These are phyloP conservation scores for Nanorana parkeri DNA, from an alignment of 2,113 vertebrate species.

Conservation along the genomic window DNA sequence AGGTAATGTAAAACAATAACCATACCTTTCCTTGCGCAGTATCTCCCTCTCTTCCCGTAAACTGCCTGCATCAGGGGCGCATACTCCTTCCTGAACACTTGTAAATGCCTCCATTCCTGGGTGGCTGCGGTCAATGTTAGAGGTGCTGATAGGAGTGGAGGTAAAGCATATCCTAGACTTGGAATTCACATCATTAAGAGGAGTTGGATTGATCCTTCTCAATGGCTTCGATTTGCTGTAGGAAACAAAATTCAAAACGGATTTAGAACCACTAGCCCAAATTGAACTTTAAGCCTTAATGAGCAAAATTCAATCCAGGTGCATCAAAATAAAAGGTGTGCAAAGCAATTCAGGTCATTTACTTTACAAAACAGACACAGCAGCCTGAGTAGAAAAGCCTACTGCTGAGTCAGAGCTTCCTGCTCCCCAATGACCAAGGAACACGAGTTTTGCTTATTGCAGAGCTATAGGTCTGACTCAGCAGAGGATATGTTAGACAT, in stretches of 20 bases:
- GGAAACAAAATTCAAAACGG: constrained; percentile 25
- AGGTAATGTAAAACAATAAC: not conserved
- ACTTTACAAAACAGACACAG: too few relatives aligned
- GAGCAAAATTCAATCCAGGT: too few relatives aligned
- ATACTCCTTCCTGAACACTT: constrained; percentile 64
- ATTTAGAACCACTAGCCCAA: not conserved
- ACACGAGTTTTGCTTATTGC: too few relatives aligned
- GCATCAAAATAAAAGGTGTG: too few relatives aligned
- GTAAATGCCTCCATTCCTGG: constrained; percentile 70
- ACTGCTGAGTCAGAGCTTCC: too few relatives aligned
- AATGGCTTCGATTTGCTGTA: constrained; percentile 88
- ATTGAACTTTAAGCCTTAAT: too few relatives aligned
- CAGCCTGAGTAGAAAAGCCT: too few relatives aligned
- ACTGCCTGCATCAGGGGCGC: constrained; percentile 65
- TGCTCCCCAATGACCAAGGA: too few relatives aligned
- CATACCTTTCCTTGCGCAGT: constrained; percentile 90
- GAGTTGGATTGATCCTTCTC: constrained; percentile 95
- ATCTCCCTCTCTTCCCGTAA: constrained; percentile 94
- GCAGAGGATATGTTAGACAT: too few relatives aligned
- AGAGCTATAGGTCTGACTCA: too few relatives aligned
- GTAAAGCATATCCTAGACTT: constrained; percentile 96
- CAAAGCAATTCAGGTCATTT: too few relatives aligned
- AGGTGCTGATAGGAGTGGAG: constrained; percentile 85
- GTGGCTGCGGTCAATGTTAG: constrained; percentile 69
- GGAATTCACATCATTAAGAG: constrained; percentile 89